Percentiles rank a stretch among this genome's conserved stretches.
Evolutionary conservation across 2,113 vertebrate species (phyloP).

Genomic region (Zosterops pallidus): DNA sequence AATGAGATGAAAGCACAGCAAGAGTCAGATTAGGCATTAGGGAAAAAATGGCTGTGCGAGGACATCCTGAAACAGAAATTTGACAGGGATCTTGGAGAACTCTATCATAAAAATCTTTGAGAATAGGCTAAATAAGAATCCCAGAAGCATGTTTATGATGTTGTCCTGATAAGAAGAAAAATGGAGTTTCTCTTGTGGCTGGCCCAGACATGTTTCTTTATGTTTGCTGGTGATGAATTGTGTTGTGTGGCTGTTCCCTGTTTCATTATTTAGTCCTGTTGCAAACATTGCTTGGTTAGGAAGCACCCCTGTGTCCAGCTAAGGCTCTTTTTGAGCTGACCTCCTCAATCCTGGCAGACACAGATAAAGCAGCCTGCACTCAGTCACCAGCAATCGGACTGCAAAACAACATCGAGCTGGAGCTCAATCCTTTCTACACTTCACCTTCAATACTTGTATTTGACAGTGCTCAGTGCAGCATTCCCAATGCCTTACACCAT

Average conservation of each 20-base stretch:
- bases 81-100: not conserved
- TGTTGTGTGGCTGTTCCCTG: not conserved
- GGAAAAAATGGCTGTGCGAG: not conserved
- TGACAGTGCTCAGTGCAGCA: not conserved
- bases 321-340: not conserved
- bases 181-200: not conserved
- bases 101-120: not conserved
- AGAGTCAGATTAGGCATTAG: not conserved
- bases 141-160: not conserved
- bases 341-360: not conserved
- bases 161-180: not conserved
- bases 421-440: not conserved
- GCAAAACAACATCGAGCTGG: not conserved
- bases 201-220: not conserved
- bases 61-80: not conserved
- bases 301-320: not conserved
- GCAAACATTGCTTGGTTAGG: not conserved
- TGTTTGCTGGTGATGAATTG: not conserved
- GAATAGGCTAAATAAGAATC: not conserved
- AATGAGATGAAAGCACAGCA: not conserved
- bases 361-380: not conserved
- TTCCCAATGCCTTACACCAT: not conserved
- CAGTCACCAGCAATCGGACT: not conserved
- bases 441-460: accelerated
- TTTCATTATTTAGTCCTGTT: not conserved